Evolutionary conservation across 1,140 invertebrate species (phyloP).

Genomic region (Danaus melanippus): DNA sequence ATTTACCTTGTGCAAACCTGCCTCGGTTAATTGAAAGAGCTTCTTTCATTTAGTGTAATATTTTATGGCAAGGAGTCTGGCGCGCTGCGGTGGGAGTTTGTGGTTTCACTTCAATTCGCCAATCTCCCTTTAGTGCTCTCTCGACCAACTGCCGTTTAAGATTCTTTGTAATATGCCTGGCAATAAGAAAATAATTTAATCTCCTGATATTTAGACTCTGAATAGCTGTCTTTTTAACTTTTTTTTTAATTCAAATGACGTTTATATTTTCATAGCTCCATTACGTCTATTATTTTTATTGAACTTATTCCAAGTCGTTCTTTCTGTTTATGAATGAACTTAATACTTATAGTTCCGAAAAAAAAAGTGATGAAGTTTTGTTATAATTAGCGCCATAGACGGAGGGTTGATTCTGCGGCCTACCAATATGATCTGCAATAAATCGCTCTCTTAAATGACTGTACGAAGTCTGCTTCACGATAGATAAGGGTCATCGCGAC

Average conservation of each 20-base stretch:
- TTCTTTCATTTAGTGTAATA: conserved; percentile 66
- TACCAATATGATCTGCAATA: conserved; percentile 49
- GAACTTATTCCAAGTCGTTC: no score
- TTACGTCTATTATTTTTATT: no score
- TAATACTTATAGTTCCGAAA: conserved; percentile 5
- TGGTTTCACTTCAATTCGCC: conserved; percentile 43
- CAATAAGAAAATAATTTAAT: conserved; percentile 62
- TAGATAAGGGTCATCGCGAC: conserved; percentile 60
- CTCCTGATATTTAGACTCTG: conserved; percentile 31
- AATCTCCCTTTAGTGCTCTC: conserved; percentile 36
- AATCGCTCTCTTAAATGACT: conserved; percentile 45
- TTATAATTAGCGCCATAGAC: conserved; percentile 50
- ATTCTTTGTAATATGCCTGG: conserved; percentile 41
- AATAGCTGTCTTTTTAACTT: conserved; percentile 55
- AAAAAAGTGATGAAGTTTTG: conserved; percentile 20
- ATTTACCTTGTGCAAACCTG: conserved; percentile 64
- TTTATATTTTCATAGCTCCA: no score
- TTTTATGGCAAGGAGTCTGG: conserved; percentile 53
- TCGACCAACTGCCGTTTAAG: conserved; percentile 36
- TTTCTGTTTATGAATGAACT: no score
- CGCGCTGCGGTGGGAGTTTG: conserved; percentile 31
- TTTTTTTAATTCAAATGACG: conserved; percentile 33
- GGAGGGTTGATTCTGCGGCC: conserved; percentile 35
- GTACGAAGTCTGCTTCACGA: conserved; percentile 28
- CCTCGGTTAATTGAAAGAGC: conserved; percentile 68